Conservation (phyloP, 2,888 invertebrate species). For the Ophioninae sp. region DNA sequence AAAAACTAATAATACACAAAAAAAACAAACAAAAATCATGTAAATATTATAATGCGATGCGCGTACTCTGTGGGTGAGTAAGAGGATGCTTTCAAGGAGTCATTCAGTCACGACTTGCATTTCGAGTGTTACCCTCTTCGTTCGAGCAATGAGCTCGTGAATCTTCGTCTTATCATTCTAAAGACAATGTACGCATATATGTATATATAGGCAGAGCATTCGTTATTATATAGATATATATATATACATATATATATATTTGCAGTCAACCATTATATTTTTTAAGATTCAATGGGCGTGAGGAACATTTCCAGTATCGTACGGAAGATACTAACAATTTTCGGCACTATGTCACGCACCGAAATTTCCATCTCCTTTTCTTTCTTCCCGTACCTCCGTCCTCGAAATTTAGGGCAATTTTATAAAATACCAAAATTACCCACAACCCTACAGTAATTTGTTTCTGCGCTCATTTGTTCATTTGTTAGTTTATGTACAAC, state of each 20-base stretch:
- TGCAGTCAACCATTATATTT: not conserved
- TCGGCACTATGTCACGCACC: too few relatives aligned
- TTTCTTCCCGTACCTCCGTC: too few relatives aligned
- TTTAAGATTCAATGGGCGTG: not conserved
- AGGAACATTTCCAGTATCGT: not conserved
- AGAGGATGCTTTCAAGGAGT: conserved; percentile 41
- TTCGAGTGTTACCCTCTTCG: conserved; percentile 1
- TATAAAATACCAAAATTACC: too few relatives aligned
- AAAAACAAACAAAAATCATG: conserved; percentile 24
- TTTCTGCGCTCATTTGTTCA: not conserved
- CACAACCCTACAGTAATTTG: not conserved
- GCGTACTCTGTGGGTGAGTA: conserved; percentile 2
- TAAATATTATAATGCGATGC: conserved; percentile 53
- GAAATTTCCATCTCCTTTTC: too few relatives aligned
- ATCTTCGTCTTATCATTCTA: too few relatives aligned
- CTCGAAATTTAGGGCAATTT: too few relatives aligned
- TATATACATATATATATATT: too few relatives aligned
- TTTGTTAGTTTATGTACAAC: not conserved
- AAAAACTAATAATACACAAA: not conserved
- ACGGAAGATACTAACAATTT: not conserved
- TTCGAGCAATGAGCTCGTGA: not conserved
- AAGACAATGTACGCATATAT: too few relatives aligned
- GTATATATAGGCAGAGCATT: too few relatives aligned
- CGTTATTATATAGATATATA: too few relatives aligned
- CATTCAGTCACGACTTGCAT: conserved; percentile 25